These are phyloP conservation scores for Sciurus niger DNA, from an alignment of 2,113 vertebrate genomes.

Conservation along the genomic window DNA sequence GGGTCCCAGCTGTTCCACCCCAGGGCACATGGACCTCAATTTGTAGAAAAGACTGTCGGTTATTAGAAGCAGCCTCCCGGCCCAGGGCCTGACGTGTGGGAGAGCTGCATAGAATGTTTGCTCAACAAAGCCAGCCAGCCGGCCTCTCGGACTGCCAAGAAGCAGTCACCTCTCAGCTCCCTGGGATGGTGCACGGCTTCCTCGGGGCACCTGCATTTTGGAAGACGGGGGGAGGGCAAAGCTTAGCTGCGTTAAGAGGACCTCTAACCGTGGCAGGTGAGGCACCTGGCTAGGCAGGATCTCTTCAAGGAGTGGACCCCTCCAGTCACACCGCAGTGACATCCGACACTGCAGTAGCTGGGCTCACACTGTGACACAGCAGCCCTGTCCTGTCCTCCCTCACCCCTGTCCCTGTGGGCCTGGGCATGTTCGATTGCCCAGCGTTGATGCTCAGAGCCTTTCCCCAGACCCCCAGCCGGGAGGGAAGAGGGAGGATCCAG, in stretches of 20 bases:
- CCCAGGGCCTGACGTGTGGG: not conserved
- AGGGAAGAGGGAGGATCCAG: not conserved
- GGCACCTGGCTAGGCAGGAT: not conserved
- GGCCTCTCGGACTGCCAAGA: not conserved
- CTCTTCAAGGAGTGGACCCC: not conserved
- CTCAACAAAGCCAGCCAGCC: not conserved
- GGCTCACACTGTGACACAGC: constrained; percentile 62
- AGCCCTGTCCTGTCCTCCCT: not conserved
- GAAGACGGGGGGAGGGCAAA: not conserved
- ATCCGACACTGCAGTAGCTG: not conserved
- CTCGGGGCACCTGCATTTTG: not conserved
- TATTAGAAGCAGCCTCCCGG: not conserved
- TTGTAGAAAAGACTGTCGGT: not conserved
- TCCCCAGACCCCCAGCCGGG: constrained; percentile 46
- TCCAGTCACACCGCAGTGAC: rapidly evolving
- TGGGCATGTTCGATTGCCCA: constrained; percentile 77
- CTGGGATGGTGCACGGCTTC: rapidly evolving
- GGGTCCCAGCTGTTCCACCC: not conserved
- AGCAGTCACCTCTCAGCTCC: not conserved
- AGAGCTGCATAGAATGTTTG: not conserved
- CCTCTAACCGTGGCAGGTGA: not conserved
- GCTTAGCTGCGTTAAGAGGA: not conserved
- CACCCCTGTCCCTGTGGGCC: not conserved
- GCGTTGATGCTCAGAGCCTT: constrained; percentile 67
- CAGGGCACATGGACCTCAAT: not conserved